phyloP scores from a whole-genome alignment of 2,797 vertebrate species.

The Amblyopsis hoosieri region DNA sequence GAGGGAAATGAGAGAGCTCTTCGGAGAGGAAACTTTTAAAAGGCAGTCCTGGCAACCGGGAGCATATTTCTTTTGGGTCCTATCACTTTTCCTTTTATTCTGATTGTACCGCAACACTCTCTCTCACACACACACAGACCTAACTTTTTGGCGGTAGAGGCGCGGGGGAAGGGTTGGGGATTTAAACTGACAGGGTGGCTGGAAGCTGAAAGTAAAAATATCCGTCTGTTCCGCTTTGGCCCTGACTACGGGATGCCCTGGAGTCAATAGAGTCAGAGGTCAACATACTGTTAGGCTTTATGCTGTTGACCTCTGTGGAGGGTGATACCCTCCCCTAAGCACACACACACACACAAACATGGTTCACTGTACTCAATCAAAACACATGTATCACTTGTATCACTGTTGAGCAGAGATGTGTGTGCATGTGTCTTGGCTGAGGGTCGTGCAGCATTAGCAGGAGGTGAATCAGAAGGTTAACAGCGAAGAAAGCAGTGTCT shows the following conservation, averaged over 20 bases:
- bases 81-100: constrained; percentile 1
- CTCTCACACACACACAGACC: background rate
- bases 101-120: background rate
- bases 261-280: constrained; percentile 58
- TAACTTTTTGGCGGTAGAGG: background rate
- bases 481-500: constrained; percentile 21
- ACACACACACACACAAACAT: constrained; percentile 15
- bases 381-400: background rate
- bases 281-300: constrained; percentile 43
- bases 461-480: constrained; percentile 28
- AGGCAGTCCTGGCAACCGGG: constrained; percentile 17
- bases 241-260: constrained; percentile 36
- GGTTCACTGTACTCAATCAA: background rate
- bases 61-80: constrained; percentile 12
- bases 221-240: constrained; percentile 53
- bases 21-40: constrained; percentile 49
- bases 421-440: constrained; percentile 10
- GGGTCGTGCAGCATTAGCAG: constrained; percentile 1
- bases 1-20: constrained; percentile 31
- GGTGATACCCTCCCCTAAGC: constrained; percentile 17
- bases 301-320: constrained; percentile 28
- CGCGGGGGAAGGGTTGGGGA: background rate
- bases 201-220: constrained; percentile 66
- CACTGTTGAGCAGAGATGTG: background rate
- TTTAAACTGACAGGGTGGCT: constrained; percentile 50